Conservation (phyloP, 1,140 invertebrate species). For the Pseudomyrmex flavicornis region DNA sequence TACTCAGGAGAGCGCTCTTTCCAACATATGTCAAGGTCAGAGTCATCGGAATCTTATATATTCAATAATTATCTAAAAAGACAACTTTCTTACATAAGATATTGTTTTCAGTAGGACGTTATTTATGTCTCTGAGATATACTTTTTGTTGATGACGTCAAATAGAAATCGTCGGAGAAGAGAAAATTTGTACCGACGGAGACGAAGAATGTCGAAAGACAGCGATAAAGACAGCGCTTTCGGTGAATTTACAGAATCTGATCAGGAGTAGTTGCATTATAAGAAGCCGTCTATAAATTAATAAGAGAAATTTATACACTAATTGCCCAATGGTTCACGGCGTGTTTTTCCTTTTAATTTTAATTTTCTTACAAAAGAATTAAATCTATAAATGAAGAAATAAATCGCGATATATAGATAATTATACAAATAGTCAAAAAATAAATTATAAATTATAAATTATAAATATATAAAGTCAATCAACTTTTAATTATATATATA, state of each 20-base stretch:
- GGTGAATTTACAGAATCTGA: neutral
- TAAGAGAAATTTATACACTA: no score
- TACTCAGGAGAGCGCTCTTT: no score
- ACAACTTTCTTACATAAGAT: neutral
- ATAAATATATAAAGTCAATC: neutral
- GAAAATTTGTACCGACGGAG: no score
- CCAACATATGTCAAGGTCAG: neutral
- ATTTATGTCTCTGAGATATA: constrained; percentile 34
- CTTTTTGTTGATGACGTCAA: constrained; percentile 21
- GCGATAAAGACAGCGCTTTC: neutral
- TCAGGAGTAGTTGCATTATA: neutral
- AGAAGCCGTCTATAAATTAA: neutral
- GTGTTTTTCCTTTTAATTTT: no score
- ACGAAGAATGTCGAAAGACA: neutral
- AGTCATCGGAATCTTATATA: no score
- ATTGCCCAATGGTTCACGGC: no score
- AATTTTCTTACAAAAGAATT: neutral
- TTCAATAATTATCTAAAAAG: neutral
- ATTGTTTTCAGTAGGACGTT: neutral
- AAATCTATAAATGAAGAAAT: neutral
- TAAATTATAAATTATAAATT: neutral
- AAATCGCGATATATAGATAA: neutral
- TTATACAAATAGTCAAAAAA: neutral
- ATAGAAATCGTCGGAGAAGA: neutral
- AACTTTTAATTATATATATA: neutral